phyloP scores from a whole-genome alignment of 2,113 vertebrate species.

The Hippopotamus amphibius region DNA sequence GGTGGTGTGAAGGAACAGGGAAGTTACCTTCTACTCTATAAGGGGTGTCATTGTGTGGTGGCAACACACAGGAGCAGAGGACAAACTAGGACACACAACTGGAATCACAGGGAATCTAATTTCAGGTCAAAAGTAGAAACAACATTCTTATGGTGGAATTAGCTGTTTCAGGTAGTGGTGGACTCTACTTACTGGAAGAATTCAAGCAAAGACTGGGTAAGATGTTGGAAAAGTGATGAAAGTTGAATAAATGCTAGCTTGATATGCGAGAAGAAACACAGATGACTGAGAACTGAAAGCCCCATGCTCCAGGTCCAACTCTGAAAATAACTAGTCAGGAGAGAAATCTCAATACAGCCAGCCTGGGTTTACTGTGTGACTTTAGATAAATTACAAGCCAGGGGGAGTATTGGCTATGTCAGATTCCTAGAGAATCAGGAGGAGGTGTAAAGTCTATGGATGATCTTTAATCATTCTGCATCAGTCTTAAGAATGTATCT shows the following conservation, averaged over 20 bases:
- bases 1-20: not conserved
- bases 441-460: not conserved
- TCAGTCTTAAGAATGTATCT: not conserved
- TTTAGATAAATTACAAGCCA: not conserved
- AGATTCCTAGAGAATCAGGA: not conserved
- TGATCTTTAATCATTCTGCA: not conserved
- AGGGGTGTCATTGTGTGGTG: not conserved
- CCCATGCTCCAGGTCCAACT: not conserved
- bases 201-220: not conserved
- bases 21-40: not conserved
- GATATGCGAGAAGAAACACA: not conserved
- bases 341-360: not conserved
- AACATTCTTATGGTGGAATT: constrained; percentile 16
- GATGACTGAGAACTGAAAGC: not conserved
- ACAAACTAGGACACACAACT: not conserved
- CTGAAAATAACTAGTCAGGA: constrained; percentile 21
- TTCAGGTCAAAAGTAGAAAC: constrained; percentile 3
- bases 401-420: not conserved
- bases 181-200: not conserved
- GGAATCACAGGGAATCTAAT: not conserved
- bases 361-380: not conserved
- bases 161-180: not conserved
- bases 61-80: not conserved
- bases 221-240: constrained; percentile 4
- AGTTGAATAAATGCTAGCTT: constrained; percentile 2